phyloP scores from a whole-genome alignment of 1,140 invertebrate species.

The Bombus affinis region DNA sequence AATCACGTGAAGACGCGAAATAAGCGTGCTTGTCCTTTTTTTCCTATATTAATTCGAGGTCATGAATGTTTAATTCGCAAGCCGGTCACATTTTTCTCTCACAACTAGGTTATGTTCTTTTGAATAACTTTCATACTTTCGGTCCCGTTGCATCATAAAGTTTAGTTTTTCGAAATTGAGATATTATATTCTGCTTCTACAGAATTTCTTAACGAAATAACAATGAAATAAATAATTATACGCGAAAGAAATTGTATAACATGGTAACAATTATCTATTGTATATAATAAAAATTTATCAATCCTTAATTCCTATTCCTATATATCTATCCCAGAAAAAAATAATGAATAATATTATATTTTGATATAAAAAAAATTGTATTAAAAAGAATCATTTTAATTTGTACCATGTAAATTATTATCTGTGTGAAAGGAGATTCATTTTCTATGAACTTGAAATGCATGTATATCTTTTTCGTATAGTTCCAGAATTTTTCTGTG shows the following conservation, averaged over 20 bases:
- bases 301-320: not conserved
- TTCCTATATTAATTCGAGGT: conserved; percentile 8
- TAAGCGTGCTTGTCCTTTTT: not conserved
- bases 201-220: not conserved
- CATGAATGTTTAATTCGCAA: conserved; percentile 10
- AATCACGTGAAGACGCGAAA: not conserved
- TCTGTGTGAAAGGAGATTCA: not conserved
- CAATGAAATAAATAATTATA: not conserved
- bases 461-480: not conserved
- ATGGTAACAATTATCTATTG: not conserved
- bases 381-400: not conserved
- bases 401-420: not conserved
- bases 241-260: not conserved
- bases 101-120: conserved; percentile 61
- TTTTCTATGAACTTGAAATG: not conserved
- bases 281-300: not conserved
- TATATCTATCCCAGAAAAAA: not conserved
- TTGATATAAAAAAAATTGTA: not conserved
- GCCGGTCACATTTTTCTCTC: conserved; percentile 33
- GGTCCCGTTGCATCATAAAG: conserved; percentile 21
- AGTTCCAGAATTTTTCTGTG: conserved; percentile 73
- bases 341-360: not conserved
- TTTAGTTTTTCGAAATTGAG: not conserved
- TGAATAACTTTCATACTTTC: not conserved
- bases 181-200: not conserved